Conservation (phyloP, 2,113 vertebrate genomes). For the Lampris incognitus region DNA sequence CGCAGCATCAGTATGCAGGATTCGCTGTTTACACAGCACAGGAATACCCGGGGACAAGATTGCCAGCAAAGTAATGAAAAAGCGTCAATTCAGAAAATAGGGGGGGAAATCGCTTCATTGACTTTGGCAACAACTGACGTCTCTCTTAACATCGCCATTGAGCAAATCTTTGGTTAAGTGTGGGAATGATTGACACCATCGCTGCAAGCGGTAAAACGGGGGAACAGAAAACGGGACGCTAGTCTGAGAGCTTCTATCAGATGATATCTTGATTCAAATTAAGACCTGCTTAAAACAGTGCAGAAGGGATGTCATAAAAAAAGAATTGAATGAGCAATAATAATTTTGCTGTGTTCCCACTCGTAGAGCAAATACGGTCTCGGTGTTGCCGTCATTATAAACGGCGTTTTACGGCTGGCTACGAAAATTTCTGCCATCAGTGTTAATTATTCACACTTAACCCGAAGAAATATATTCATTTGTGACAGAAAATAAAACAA, state of each 20-base stretch:
- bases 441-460: conserved; percentile 10
- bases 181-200: conserved; percentile 55
- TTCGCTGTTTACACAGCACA: conserved; percentile 57
- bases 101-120: conserved; percentile 35
- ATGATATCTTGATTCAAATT: conserved; percentile 13
- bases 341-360: conserved; percentile 55
- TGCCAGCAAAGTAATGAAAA: conserved; percentile 49
- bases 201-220: conserved; percentile 61
- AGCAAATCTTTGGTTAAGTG: conserved; percentile 65
- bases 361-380: conserved; percentile 58
- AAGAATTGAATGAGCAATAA: conserved; percentile 40
- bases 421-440: no score
- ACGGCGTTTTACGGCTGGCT: not conserved
- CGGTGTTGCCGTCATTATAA: conserved; percentile 36
- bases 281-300: conserved; percentile 18
- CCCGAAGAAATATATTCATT: conserved; percentile 11
- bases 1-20: conserved; percentile 25
- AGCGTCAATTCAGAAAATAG: conserved; percentile 39
- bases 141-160: conserved; percentile 43
- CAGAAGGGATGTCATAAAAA: conserved; percentile 1
- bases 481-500: conserved; percentile 37
- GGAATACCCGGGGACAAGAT: conserved; percentile 27
- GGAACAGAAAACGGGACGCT: not conserved
- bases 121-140: conserved; percentile 48
- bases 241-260: not conserved